Evolutionary conservation across 37 sponge, comb jelly and placozoan species (phyloP).

Genomic region (Theonella swinhoei): DNA sequence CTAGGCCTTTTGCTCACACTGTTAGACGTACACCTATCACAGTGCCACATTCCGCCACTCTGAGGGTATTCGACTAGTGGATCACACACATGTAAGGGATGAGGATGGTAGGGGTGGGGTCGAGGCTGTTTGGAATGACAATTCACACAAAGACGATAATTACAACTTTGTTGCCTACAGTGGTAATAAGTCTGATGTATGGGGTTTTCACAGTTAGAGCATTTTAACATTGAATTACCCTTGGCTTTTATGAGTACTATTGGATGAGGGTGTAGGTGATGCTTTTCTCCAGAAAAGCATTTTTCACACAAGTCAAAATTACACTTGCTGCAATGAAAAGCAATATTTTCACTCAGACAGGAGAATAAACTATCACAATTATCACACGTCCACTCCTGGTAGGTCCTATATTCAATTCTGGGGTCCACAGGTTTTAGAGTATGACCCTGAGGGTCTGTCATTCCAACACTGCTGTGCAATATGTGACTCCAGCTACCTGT

Average conservation of each 20-base stretch:
- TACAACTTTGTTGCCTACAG: conserved; percentile 27
- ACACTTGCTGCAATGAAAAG: conserved; percentile 39
- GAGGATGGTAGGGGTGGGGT: conserved; percentile 57
- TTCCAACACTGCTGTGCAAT: conserved; percentile 29
- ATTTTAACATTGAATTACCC: neutral
- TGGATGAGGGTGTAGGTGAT: conserved; percentile 59
- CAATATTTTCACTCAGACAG: neutral
- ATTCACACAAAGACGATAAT: conserved; percentile 27
- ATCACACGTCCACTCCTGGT: conserved; percentile 55
- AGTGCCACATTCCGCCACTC: conserved; percentile 63
- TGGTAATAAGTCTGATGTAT: neutral
- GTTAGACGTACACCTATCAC: conserved; percentile 50
- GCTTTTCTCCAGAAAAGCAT: conserved; percentile 64
- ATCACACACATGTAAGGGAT: conserved; percentile 48
- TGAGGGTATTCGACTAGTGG: conserved; percentile 46
- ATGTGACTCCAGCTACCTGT: conserved; percentile 37
- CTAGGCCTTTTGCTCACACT: neutral
- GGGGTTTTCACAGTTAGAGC: conserved; percentile 17
- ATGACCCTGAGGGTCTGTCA: conserved; percentile 2
- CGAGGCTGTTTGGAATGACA: conserved; percentile 24
- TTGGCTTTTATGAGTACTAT: conserved; percentile 6
- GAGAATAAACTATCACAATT: conserved; percentile 21
- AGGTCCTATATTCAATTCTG: conserved; percentile 28
- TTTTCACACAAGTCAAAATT: conserved; percentile 45
- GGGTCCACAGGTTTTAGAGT: conserved; percentile 66